Conservation (phyloP, 2,888 invertebrate species). For the Watsonalla cultraria region DNA sequence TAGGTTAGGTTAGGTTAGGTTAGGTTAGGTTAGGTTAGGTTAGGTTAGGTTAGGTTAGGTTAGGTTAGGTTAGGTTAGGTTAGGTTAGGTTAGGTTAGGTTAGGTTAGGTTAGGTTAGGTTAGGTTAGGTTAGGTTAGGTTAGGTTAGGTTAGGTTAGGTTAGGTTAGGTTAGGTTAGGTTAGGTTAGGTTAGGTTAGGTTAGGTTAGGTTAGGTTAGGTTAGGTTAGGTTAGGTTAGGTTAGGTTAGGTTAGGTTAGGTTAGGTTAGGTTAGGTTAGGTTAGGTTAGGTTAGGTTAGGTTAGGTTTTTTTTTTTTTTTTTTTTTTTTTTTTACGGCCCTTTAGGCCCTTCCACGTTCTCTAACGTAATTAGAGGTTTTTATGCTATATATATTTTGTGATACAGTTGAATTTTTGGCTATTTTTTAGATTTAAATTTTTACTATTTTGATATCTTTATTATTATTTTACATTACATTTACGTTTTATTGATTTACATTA, state of each 20-base stretch:
- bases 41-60: constrained; percentile 27
- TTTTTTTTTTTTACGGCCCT: no score
- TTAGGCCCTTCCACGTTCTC: no score
- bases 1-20: constrained; percentile 28
- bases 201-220: constrained; percentile 20
- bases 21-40: constrained; percentile 27
- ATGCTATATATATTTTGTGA: no score
- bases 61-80: constrained; percentile 27
- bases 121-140: constrained; percentile 6
- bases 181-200: constrained; percentile 19
- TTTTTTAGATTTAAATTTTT: no score
- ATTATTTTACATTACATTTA: no score
- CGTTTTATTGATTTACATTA: no score
- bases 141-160: constrained; percentile 19
- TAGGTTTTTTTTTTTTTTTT: no score
- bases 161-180: constrained; percentile 20
- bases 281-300: constrained; percentile 15
- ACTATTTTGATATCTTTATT: no score
- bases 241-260: constrained; percentile 18
- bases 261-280: constrained; percentile 21
- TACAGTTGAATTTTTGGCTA: no score
- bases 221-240: constrained; percentile 21
- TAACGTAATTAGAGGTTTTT: no score
- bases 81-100: constrained; percentile 20
- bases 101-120: constrained; percentile 12